phyloP scores from a whole-genome alignment of 2,888 invertebrate genomes.

The Alviniconcha strummeri region DNA sequence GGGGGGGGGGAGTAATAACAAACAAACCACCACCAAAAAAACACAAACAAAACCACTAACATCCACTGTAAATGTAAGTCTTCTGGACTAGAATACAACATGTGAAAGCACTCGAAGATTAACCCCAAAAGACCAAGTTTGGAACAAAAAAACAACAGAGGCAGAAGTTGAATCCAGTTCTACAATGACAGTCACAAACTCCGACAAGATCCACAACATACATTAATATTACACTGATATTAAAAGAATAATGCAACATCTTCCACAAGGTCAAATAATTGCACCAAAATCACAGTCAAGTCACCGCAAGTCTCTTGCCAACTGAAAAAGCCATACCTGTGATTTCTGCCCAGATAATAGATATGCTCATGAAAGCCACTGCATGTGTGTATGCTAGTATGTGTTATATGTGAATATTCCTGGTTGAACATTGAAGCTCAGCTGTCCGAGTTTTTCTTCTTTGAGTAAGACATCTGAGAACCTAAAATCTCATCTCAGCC shows the following conservation, averaged over 20 bases:
- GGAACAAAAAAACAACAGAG: neutral
- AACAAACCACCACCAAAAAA: too few species aligned
- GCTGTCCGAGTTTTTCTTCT: neutral
- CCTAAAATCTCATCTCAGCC: too few species aligned
- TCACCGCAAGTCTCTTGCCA: neutral
- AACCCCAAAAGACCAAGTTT: too few species aligned
- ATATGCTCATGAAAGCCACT: neutral
- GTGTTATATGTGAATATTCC: neutral
- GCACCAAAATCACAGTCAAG: slow-evolving; percentile 27
- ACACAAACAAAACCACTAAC: too few species aligned
- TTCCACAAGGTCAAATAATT: neutral
- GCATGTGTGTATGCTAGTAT: neutral
- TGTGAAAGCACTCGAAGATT: neutral
- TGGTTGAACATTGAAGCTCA: neutral
- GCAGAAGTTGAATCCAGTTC: neutral
- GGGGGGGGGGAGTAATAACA: too few species aligned
- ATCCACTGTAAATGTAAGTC: neutral
- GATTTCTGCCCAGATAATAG: neutral
- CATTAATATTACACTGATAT: slow-evolving; percentile 1
- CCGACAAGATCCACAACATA: neutral
- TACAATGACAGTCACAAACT: neutral
- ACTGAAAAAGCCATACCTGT: neutral
- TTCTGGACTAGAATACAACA: slow-evolving; percentile 17
- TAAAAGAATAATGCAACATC: neutral
- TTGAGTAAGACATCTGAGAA: too few species aligned